phyloP scores from a whole-genome alignment of 37 sponge, comb jelly and placozoan genomes.

The Spongia lamella region DNA sequence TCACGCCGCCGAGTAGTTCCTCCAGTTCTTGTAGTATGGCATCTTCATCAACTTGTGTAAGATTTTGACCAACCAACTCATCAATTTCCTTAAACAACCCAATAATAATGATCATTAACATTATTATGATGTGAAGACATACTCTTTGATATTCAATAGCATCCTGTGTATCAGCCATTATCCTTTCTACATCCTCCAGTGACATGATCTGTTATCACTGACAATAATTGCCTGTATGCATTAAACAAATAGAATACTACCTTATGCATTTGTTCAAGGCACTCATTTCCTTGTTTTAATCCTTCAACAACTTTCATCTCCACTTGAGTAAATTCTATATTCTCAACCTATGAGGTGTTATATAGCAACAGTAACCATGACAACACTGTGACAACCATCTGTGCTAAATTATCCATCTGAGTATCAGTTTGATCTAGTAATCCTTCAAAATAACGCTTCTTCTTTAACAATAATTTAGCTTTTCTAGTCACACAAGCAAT shows the following conservation, averaged over 20 bases:
- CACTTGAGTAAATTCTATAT: constrained; percentile 94
- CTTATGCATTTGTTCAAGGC: constrained; percentile 86
- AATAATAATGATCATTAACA: neutral
- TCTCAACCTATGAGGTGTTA: constrained; percentile 54
- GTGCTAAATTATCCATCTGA: constrained; percentile 90
- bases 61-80: constrained; percentile 81
- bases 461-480: constrained; percentile 93
- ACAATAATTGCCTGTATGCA: neutral
- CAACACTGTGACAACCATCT: constrained; percentile 60
- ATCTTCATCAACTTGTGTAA: constrained; percentile 88
- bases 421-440: constrained; percentile 91
- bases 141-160: constrained; percentile 96
- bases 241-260: constrained; percentile 18
- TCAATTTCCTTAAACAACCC: constrained; percentile 93
- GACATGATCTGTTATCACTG: constrained; percentile 78
- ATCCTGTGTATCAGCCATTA: constrained; percentile 95
- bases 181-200: constrained; percentile 92
- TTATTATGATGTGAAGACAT: neutral
- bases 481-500: constrained; percentile 41
- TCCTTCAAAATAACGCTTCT: constrained; percentile 89
- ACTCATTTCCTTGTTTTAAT: constrained; percentile 88
- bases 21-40: constrained; percentile 84
- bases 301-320: constrained; percentile 97
- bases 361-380: neutral
- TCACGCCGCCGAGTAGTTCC: constrained; percentile 45